These are phyloP conservation scores for Cyanoramphus novaezelandiae DNA, from an alignment of 2,113 vertebrate species.

Conservation along the genomic window DNA sequence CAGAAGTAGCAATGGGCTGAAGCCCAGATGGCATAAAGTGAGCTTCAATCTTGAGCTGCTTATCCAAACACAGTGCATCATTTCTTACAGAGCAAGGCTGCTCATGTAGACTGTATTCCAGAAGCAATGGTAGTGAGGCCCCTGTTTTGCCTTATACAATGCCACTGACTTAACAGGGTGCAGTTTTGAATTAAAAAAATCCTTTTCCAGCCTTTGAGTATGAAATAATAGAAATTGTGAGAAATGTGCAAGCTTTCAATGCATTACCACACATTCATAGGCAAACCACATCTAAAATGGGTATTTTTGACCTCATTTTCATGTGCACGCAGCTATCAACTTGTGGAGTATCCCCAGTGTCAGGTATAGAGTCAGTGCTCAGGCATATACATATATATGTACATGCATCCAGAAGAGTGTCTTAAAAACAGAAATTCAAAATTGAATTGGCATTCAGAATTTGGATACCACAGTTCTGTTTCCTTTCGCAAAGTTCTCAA, in stretches of 20 bases:
- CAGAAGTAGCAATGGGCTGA: not conserved
- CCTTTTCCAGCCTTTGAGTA: not conserved
- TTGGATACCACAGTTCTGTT: accelerated
- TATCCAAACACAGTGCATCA: not conserved
- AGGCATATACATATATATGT: not conserved
- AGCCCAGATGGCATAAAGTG: not conserved
- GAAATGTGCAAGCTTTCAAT: not conserved
- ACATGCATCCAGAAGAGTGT: not conserved
- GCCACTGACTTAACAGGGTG: not conserved
- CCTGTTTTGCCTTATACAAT: not conserved
- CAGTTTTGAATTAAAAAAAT: not conserved
- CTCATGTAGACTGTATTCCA: not conserved
- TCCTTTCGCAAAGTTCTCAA: not conserved
- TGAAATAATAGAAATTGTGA: not conserved
- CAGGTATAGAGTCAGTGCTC: not conserved
- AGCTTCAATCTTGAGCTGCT: not conserved
- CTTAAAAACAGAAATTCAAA: not conserved
- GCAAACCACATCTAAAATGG: too few relatives aligned
- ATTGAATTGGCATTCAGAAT: not conserved
- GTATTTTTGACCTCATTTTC: not conserved
- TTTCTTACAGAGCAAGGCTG: not conserved
- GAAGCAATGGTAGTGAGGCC: not conserved
- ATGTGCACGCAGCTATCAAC: not conserved
- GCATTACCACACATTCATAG: not conserved
- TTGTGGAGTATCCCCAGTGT: not conserved